Conservation (phyloP, 2,888 invertebrate species). For the Rhopalosiphum nymphaeae region DNA sequence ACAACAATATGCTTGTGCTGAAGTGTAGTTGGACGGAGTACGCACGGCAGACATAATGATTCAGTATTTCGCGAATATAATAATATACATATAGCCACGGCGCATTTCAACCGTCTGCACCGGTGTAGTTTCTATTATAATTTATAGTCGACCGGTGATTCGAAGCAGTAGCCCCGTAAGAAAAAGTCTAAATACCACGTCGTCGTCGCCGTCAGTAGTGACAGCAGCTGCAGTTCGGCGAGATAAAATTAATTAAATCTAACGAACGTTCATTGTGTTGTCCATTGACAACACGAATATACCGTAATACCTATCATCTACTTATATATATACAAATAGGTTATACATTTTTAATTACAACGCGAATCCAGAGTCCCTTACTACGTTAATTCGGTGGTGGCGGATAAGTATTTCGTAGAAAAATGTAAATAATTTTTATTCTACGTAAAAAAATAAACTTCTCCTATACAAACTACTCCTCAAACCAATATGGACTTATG, state of each 20-base stretch:
- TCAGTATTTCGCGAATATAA: background rate
- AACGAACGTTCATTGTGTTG: constrained; percentile 12
- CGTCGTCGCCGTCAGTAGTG: background rate
- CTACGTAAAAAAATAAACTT: no score
- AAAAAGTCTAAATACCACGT: background rate
- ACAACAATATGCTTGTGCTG: background rate
- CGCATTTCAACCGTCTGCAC: background rate
- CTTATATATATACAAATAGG: background rate
- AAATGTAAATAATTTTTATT: background rate
- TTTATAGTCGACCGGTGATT: background rate
- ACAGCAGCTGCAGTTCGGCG: background rate
- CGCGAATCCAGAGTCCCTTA: background rate
- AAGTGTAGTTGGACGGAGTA: background rate
- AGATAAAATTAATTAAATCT: constrained; percentile 36
- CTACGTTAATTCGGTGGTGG: background rate
- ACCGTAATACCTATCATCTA: background rate
- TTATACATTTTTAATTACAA: constrained; percentile 10
- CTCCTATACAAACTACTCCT: no score
- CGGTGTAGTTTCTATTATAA: background rate
- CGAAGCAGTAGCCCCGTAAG: background rate
- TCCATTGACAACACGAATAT: constrained; percentile 7
- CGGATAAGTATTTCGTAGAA: background rate
- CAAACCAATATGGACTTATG: no score
- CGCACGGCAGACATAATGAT: background rate
- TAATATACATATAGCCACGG: background rate